Evolutionary conservation across 2,888 invertebrate species (phyloP), one percentile per base, ranked within the genome.

Genomic region (Yponomeuta cagnagella): DNA sequence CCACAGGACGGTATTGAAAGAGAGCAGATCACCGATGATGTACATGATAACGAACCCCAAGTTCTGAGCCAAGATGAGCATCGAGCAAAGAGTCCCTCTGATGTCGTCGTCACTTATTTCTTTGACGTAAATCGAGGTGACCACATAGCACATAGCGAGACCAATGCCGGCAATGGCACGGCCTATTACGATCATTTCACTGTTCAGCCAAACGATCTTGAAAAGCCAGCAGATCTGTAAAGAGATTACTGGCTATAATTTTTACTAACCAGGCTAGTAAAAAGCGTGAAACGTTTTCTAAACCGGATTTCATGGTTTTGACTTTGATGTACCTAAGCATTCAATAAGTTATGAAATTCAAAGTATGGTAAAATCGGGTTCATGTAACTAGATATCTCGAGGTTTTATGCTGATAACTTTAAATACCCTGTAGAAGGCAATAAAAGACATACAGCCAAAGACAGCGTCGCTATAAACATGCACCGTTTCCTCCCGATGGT

Each of bases 401-500:
- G 37, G 37, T 37, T 37, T 37, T 37, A 37, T 37, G 37, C 37
- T 4, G 37, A 37, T 37, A 37, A 43, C 43, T 43, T 43, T 8
- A 43, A 43, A 43, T 43, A 43, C 6, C 5, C 9, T 43, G 43
- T 6, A 43, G 1, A 5, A 43, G 43, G 43, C 43, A 1, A 43
- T 43, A 43, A 43, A 43, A 43, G 6, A 43, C 43, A 8, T 43
- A 43, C 43, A 43, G 43, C 1, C 43, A 43, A 43, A 43, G 43
- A 43, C 43, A 43, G 43, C 43, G 43, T 43, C 43, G 87, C 81
- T 0, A 87, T 67, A 23, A 88, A 74, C 2, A 84, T 80, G 4
- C 86, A 80, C n/a, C 72, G 74, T 74, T 86, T 87, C 15, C 88
- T 76, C 1, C 87, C 87, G 43, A 80, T 75, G 67, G 72, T 75